Conservation (phyloP, 2,888 invertebrate species). For the Cheilosia scutellata region DNA sequence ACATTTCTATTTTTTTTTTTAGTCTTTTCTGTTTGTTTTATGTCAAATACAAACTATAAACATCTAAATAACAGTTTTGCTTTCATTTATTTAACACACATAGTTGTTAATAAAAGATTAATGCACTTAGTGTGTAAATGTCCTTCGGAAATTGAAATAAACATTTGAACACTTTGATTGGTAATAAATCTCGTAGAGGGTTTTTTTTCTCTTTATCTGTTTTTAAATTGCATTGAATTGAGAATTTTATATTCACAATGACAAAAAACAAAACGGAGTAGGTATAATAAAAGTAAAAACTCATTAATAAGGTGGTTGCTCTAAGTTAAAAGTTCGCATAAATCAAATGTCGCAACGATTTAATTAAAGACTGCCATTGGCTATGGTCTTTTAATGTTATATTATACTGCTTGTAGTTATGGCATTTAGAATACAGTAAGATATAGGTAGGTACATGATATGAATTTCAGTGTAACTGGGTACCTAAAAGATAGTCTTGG, state of each 20-base stretch:
- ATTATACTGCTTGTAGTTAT: too few relatives aligned
- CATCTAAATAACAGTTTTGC: constrained; percentile 33
- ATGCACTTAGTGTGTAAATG: constrained; percentile 52
- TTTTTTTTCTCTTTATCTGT: constrained; percentile 13
- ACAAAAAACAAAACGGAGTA: constrained; percentile 6
- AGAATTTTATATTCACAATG: constrained; percentile 42
- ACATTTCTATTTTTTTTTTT: constrained; percentile 18
- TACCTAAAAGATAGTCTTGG: too few relatives aligned
- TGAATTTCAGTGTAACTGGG: too few relatives aligned
- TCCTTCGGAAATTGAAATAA: constrained; percentile 52
- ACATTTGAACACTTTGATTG: constrained; percentile 31
- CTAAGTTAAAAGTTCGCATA: constrained; percentile 10
- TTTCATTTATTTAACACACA: constrained; percentile 66
- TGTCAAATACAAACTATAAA: constrained; percentile 50
- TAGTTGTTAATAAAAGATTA: constrained; percentile 34
- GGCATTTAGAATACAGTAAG: too few relatives aligned
- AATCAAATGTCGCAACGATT: constrained; percentile 29
- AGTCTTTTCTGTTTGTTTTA: constrained; percentile 11
- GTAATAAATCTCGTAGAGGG: constrained; percentile 66
- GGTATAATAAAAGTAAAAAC: constrained; percentile 8
- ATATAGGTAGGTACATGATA: too few relatives aligned
- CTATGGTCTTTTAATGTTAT: not conserved
- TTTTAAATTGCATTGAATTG: constrained; percentile 53
- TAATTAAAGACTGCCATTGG: constrained; percentile 6
- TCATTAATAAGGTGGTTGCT: constrained; percentile 6